Conservation (phyloP, 1,140 invertebrate genomes). For the Zaprionus vittiger region DNA sequence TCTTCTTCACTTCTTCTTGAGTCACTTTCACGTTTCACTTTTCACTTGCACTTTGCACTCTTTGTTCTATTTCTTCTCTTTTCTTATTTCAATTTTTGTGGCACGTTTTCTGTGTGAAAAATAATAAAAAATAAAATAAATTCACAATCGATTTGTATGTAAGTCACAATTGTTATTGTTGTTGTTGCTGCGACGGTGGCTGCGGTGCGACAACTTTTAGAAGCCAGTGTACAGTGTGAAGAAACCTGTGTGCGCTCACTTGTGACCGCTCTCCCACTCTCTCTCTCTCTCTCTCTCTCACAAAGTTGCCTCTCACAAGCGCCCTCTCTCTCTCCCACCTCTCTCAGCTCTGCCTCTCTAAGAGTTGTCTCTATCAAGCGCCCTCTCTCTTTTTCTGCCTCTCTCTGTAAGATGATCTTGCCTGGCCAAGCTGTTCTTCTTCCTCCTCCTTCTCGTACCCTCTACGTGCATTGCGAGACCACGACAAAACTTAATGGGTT, state of each 20-base stretch:
- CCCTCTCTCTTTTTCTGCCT: background rate
- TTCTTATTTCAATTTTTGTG: background rate
- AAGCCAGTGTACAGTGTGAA: conserved; percentile 23
- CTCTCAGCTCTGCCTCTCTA: too few species aligned
- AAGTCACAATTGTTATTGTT: background rate
- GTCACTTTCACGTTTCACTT: conserved; percentile 7
- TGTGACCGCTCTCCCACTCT: background rate
- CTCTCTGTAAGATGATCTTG: conserved; percentile 53
- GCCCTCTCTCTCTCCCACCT: background rate
- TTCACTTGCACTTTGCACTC: background rate
- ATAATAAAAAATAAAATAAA: conserved; percentile 20
- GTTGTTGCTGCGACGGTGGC: conserved; percentile 1
- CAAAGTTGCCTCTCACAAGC: background rate
- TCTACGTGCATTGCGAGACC: conserved; percentile 33
- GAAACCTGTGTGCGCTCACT: conserved; percentile 28
- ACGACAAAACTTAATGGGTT: conserved; percentile 74
- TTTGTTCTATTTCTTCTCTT: conserved; percentile 5
- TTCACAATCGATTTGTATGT: conserved; percentile 25
- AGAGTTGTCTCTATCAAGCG: background rate
- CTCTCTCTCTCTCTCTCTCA: background rate
- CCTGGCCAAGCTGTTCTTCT: conserved; percentile 31
- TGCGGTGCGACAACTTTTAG: conserved; percentile 29
- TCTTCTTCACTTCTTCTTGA: conserved; percentile 4
- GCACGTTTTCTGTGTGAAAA: conserved; percentile 16
- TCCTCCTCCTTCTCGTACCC: conserved; percentile 6